Conservation (phyloP, 2,797 vertebrate species). For the Pangasius krempfi region DNA sequence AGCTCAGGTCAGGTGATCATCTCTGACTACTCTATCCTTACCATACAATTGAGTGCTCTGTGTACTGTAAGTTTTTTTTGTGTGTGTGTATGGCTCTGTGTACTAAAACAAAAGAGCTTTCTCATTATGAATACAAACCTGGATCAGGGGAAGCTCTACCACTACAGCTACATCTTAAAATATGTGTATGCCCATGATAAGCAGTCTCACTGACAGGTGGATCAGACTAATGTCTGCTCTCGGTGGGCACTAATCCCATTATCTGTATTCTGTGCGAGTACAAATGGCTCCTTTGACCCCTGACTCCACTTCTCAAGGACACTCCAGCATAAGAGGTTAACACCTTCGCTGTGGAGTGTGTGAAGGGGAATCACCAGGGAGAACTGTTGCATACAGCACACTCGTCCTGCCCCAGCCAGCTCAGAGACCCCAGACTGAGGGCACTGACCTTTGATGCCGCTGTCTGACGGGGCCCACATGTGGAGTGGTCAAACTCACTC, state of each 20-base stretch:
- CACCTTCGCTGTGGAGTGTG: constrained; percentile 42
- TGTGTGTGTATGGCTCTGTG: not conserved
- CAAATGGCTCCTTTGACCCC: constrained; percentile 57
- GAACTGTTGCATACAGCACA: constrained; percentile 36
- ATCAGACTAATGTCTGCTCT: constrained; percentile 55
- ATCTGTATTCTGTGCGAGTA: constrained; percentile 55
- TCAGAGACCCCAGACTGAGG: constrained; percentile 40
- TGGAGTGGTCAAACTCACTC: constrained; percentile 47
- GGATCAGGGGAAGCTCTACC: not conserved
- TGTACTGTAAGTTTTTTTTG: not conserved
- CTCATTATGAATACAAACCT: constrained; percentile 21
- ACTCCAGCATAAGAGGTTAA: constrained; percentile 53
- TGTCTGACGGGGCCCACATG: constrained; percentile 49
- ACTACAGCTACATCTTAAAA: constrained; percentile 24
- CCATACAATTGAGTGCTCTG: constrained; percentile 16
- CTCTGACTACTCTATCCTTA: constrained; percentile 48
- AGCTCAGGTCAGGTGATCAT: constrained; percentile 55
- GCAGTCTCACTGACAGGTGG: constrained; percentile 46
- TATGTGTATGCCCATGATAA: constrained; percentile 40
- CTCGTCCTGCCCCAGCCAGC: constrained; percentile 35
- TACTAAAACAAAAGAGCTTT: constrained; percentile 4
- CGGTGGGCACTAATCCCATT: constrained; percentile 53
- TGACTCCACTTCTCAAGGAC: constrained; percentile 58
- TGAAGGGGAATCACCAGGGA: constrained; percentile 51
- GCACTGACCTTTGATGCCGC: constrained; percentile 49